A percentile compares a stretch with the other conserved stretches of the same genome.
Conservation (phyloP, 2,888 invertebrate species). For the Euclidia mi region DNA sequence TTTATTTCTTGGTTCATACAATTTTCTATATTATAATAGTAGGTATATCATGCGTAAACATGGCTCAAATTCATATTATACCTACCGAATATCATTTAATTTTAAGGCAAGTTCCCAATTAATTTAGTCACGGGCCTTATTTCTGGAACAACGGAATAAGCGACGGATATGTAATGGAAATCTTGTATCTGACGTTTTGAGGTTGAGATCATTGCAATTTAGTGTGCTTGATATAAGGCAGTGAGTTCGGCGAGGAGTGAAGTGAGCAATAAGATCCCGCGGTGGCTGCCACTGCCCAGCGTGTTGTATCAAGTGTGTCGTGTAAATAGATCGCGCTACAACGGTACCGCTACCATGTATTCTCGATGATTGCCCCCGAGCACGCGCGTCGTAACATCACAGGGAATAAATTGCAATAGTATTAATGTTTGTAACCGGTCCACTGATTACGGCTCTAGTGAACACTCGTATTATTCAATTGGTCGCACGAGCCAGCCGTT, state of each 20-base stretch:
- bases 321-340: constrained; percentile 73
- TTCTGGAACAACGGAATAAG: too few species aligned
- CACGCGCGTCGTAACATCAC: constrained; percentile 72
- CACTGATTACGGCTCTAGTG: constrained; percentile 73
- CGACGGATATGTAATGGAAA: too few species aligned
- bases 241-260: background rate
- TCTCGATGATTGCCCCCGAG: constrained; percentile 73
- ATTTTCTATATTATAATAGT: too few species aligned
- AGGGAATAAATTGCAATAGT: constrained; percentile 81
- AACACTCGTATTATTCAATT: constrained; percentile 78
- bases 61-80: too few species aligned
- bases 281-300: constrained; percentile 29
- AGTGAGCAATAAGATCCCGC: constrained; percentile 41
- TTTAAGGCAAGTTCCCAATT: too few species aligned
- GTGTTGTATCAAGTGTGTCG: constrained; percentile 70
- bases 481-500: constrained; percentile 62
- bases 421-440: constrained; percentile 79
- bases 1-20: too few species aligned
- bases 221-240: background rate
- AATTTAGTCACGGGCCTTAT: too few species aligned
- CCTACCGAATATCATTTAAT: too few species aligned
- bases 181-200: too few species aligned
- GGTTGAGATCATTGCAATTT: background rate
- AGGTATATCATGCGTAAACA: too few species aligned
- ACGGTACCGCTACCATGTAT: constrained; percentile 78